Evolutionary conservation across 2,113 vertebrate genomes (phyloP), one percentile per base, ranked within the genome.

Genomic region (Solenodon paradoxus): DNA sequence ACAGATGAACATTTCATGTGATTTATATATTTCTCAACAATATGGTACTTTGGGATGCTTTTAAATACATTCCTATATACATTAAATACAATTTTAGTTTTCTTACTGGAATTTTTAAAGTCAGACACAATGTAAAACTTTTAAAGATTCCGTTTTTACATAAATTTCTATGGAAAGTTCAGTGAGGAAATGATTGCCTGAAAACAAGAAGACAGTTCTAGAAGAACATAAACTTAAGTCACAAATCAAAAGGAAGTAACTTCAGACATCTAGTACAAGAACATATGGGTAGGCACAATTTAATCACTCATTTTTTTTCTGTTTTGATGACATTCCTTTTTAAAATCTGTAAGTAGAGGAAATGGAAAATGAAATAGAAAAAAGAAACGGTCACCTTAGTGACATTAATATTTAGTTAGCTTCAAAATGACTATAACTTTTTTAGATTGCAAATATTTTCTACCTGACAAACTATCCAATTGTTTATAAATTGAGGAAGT

Each of bases 151-250:
- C 97, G 96, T 96, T 98, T 97, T 97, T 92, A 26, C 38, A 85
- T 93, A 92, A 64, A 90, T 66, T 97, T 59, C 0, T 88, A 81
- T 96, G 35, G 78, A 72, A 88, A 92, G 66, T 88, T 95, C 88
- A 92, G 83, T 95, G 45, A 90, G 85, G 75, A 45, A 90, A 95
- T 69, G 63, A 93, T 92, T 92, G 91, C 69, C 69, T 90, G 68
- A 92, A 97, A 96, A 97, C 80, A 97, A 97, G 86, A 45, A 94
- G 92, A 74, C 78, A 96, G 63, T 88, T 95, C 88, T 94, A 87
- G 94, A 92, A 98, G 96, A 97, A 82, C 0, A 69, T 90, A 95
- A 96, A 92, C 95, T 92, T 84, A 97, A 97, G 86, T 78, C 71
- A 80, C 81, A 77, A 66, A 40, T 82, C 81, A 77, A 66, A 40